Conservation (phyloP, 2,797 vertebrate genomes). For the Psittacula echo region DNA sequence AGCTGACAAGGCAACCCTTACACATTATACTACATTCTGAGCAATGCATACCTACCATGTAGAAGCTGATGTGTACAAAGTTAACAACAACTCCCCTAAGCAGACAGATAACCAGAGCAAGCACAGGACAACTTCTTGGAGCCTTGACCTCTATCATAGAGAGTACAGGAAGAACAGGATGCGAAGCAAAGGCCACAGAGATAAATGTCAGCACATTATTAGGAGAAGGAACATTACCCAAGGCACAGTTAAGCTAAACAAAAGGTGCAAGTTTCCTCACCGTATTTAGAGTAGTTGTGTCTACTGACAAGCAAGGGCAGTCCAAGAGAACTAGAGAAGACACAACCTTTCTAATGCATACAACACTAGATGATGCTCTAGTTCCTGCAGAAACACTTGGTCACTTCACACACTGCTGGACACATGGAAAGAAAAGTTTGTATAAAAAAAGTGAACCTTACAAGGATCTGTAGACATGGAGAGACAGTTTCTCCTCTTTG, state of each 20-base stretch:
- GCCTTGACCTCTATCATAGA: background rate
- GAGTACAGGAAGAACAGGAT: conserved; percentile 21
- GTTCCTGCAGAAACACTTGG: background rate
- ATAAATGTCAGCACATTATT: conserved; percentile 4
- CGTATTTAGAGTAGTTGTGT: background rate
- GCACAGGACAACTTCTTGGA: background rate
- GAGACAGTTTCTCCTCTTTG: background rate
- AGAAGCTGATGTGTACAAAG: background rate
- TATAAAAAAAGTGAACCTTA: background rate
- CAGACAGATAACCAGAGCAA: conserved; percentile 5
- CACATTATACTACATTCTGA: background rate
- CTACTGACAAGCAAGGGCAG: background rate
- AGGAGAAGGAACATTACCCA: background rate
- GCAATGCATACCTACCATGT: background rate
- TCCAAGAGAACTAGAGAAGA: background rate
- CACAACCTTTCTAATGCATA: background rate
- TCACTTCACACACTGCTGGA: background rate
- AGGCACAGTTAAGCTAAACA: background rate
- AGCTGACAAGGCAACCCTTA: background rate
- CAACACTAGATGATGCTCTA: background rate
- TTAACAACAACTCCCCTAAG: background rate
- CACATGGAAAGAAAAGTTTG: fast-evolving
- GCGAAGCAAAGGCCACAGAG: conserved; percentile 25
- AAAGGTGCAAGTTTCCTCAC: background rate
- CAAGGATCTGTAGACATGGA: background rate